phyloP scores from a whole-genome alignment of 2,113 vertebrate genomes.

The Antennarius striatus region DNA sequence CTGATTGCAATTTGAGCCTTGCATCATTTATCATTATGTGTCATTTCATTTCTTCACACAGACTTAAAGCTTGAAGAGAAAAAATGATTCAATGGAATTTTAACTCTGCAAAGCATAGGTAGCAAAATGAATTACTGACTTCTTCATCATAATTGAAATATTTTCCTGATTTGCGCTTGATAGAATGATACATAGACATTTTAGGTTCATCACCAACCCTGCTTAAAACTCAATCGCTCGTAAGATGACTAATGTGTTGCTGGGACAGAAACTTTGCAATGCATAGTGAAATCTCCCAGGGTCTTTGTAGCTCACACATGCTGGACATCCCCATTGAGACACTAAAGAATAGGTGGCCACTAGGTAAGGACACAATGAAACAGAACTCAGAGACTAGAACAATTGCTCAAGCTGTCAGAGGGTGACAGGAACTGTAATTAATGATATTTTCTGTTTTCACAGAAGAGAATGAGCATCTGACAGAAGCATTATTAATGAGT shows the following conservation, averaged over 20 bases:
- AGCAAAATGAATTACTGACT: slow-evolving; percentile 28
- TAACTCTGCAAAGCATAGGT: background rate
- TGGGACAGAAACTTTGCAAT: slow-evolving; percentile 83
- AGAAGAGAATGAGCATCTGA: slow-evolving; percentile 86
- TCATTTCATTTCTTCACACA: slow-evolving; percentile 13
- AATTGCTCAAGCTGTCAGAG: slow-evolving; percentile 84
- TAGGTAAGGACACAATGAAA: slow-evolving; percentile 86
- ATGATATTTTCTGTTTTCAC: slow-evolving; percentile 89
- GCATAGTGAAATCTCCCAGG: slow-evolving; percentile 73
- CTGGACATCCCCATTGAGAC: slow-evolving; percentile 84
- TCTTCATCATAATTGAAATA: slow-evolving; percentile 40
- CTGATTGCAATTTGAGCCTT: slow-evolving; percentile 20
- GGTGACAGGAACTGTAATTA: slow-evolving; percentile 96
- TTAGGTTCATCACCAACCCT: slow-evolving; percentile 44
- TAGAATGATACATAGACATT: slow-evolving; percentile 67
- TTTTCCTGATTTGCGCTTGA: slow-evolving; percentile 51
- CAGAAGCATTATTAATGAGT: slow-evolving; percentile 97
- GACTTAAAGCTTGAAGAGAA: slow-evolving; percentile 1
- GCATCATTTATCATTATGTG: slow-evolving; percentile 39
- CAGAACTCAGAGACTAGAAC: slow-evolving; percentile 81
- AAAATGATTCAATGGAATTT: background rate
- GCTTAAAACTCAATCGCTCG: slow-evolving; percentile 45
- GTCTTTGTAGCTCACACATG: slow-evolving; percentile 78
- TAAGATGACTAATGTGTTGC: slow-evolving; percentile 78
- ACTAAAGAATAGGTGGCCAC: slow-evolving; percentile 87